Percentiles rank a stretch among this genome's conserved stretches.
phyloP scores from a whole-genome alignment of 23 tunicate genomes.

The Clavelina lepadiformis region DNA sequence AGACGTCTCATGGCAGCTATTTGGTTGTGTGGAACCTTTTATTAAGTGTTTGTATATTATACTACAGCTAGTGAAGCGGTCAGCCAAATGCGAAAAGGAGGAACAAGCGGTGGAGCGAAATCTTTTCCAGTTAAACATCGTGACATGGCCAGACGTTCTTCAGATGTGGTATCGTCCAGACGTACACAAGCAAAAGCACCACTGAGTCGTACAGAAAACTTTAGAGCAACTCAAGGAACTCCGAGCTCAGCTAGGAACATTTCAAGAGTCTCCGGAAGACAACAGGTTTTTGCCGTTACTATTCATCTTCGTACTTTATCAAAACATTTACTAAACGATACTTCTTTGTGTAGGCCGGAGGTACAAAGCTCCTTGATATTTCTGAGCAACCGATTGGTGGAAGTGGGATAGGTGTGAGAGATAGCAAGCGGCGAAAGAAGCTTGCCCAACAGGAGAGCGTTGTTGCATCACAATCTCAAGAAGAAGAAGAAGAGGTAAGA shows the following conservation, averaged over 20 bases:
- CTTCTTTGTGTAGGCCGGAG: slow-evolving; percentile 44
- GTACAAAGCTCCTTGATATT: slow-evolving; percentile 88
- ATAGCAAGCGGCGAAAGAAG: slow-evolving; percentile 78
- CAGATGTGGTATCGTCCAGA: slow-evolving; percentile 52
- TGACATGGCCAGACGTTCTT: slow-evolving; percentile 73
- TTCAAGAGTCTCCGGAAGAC: slow-evolving; percentile 20
- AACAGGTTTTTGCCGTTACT: slow-evolving; percentile 27
- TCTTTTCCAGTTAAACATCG: slow-evolving; percentile 82
- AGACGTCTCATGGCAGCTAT: too few species aligned
- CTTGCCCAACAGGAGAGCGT: slow-evolving; percentile 40
- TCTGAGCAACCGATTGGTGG: slow-evolving; percentile 88
- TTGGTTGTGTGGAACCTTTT: too few species aligned
- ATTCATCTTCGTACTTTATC: too few species aligned
- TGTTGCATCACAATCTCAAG: neutral
- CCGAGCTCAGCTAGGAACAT: slow-evolving; percentile 14
- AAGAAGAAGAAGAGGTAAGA: slow-evolving; percentile 47
- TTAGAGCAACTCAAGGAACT: slow-evolving; percentile 22
- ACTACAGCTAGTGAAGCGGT: slow-evolving; percentile 65
- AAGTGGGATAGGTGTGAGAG: slow-evolving; percentile 54
- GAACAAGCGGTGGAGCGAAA: slow-evolving; percentile 34
- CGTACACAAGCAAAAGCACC: slow-evolving; percentile 38
- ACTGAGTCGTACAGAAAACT: slow-evolving; percentile 27
- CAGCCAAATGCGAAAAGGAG: slow-evolving; percentile 60
- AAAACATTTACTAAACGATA: neutral
- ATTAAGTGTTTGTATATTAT: too few species aligned